Evolutionary conservation across 2,888 invertebrate genomes (phyloP), one percentile per base, ranked within the genome.

Genomic region (Apoderus coryli): DNA sequence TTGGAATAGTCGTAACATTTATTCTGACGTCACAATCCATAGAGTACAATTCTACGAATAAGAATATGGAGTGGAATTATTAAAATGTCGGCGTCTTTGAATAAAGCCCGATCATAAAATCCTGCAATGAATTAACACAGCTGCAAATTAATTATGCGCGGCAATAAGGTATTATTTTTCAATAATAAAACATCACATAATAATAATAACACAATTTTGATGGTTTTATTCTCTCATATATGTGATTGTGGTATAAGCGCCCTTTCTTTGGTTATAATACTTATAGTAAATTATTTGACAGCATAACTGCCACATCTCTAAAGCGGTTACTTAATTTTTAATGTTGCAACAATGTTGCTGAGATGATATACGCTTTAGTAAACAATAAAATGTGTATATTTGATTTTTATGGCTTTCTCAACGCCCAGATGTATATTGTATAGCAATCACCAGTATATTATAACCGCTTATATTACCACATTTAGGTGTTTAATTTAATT

Each of bases 71-170:
- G n/a, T n/a, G n/a, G 46, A 34, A 34, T 45, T 45, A 46, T 44
- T 40, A 46, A 48, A 45, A 47, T 45, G 46, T 44, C 48, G 48
- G 47, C 35, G 36, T 40, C 39, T 48, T 48, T 48, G 47, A 48
- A 46, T 45, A n/a, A n/a, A n/a, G n/a, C 42, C 39, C 40, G 39
- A 46, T 48, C 48, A 46, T 48, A 43, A 48, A 46, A 47, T 43
- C 38, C 40, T n/a, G n/a, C n/a, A 41, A 44, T 47, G 44, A 46
- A 47, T 48, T 44, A 45, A 44, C 44, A 39, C 44, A 45, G 44
- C 46, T 44, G 44, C 41, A 31, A 36, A 42, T 45, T 46, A 44
- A 45, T 44, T 45, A 37, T 29, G 32, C 34, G 36, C 12, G 30
- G 31, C 28, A n/a, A n/a, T n/a, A n/a, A n/a, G n/a, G 42, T 42